phyloP scores from a whole-genome alignment of 2,797 vertebrate genomes.

The Spheniscus humboldti region DNA sequence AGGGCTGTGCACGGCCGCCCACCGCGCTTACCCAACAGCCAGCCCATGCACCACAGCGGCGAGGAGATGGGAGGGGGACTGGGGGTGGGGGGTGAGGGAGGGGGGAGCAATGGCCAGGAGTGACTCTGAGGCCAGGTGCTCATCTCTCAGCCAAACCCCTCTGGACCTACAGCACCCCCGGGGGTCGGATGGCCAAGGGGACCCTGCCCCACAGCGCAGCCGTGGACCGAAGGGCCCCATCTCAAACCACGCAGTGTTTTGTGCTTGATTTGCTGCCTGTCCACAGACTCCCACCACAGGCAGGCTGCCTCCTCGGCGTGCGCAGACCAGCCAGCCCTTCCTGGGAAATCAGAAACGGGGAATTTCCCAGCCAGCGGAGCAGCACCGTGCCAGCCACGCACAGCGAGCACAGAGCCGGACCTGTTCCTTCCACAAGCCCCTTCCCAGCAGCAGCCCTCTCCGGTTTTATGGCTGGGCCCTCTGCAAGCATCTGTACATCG shows the following conservation, averaged over 20 bases:
- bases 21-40: fast-evolving
- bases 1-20: background rate
- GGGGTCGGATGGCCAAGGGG: background rate
- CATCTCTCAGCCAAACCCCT: background rate
- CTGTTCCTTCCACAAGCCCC: background rate
- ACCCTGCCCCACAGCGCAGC: background rate
- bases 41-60: fast-evolving
- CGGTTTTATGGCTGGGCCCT: too few relatives aligned
- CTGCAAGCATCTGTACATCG: background rate
- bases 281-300: background rate
- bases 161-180: fast-evolving
- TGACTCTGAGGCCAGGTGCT: background rate
- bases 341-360: background rate
- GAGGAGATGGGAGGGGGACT: background rate
- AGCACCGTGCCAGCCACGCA: fast-evolving
- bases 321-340: background rate
- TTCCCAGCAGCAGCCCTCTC: background rate
- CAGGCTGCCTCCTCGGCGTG: background rate
- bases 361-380: background rate
- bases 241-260: background rate
- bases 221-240: fast-evolving
- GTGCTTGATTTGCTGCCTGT: background rate
- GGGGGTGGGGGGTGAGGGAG: background rate
- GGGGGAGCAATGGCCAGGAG: background rate
- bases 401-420: background rate